Conservation (phyloP, 2,113 vertebrate genomes). For the Eudyptes chrysolophus region DNA sequence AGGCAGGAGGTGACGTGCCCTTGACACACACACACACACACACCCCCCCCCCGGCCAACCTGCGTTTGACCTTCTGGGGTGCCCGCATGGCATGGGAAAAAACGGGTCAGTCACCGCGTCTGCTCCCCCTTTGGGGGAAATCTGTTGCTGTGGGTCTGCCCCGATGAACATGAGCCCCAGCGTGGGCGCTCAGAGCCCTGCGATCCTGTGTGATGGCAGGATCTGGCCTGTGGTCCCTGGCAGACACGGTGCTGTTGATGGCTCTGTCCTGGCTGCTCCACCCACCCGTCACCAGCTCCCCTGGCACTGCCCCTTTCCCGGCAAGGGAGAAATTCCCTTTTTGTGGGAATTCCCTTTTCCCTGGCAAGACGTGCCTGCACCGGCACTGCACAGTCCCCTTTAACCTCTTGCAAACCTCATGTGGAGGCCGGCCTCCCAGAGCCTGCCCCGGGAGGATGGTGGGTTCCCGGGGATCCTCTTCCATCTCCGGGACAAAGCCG, state of each 20-base stretch:
- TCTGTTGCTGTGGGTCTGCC: not conserved
- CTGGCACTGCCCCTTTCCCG: not conserved
- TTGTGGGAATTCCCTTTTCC: conserved; percentile 22
- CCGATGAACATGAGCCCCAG: fast-evolving
- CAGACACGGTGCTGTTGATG: not conserved
- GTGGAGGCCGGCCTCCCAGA: not conserved
- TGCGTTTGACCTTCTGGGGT: not conserved
- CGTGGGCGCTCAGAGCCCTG: not conserved
- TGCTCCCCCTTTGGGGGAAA: not conserved
- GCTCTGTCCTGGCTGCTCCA: not conserved
- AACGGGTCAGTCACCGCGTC: fast-evolving
- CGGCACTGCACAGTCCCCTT: not conserved
- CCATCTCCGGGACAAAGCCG: not conserved
- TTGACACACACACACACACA: not conserved
- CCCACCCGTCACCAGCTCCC: not conserved
- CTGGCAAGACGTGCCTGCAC: not conserved
- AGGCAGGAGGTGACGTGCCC: not conserved
- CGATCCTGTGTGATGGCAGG: not conserved
- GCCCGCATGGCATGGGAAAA: not conserved
- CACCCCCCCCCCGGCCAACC: not conserved
- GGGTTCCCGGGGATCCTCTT: not conserved
- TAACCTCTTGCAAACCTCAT: not conserved
- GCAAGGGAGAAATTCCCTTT: not conserved
- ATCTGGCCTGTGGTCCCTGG: not conserved
- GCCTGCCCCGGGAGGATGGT: not conserved